Conservation (phyloP, 2,797 vertebrate species). For the Aphelocoma californica region DNA sequence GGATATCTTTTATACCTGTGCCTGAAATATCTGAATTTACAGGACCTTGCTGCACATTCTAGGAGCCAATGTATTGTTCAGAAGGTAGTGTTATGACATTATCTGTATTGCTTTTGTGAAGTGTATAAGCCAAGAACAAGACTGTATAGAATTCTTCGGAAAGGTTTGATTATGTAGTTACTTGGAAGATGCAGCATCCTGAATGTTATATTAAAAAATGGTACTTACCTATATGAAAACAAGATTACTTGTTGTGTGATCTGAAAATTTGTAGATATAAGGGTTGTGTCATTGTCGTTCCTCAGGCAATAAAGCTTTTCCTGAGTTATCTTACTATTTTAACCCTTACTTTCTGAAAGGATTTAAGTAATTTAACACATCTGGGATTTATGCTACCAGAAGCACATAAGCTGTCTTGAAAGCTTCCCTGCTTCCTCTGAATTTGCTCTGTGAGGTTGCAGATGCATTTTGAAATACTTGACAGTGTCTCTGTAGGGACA, state of each 20-base stretch:
- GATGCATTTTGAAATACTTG: background rate
- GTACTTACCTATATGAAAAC: background rate
- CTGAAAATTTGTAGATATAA: background rate
- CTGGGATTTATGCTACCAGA: background rate
- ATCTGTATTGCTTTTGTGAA: background rate
- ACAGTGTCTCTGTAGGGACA: background rate
- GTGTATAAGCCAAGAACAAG: background rate
- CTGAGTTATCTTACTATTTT: background rate
- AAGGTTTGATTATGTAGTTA: background rate
- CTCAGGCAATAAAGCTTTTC: background rate
- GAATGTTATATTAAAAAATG: background rate
- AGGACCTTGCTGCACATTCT: background rate
- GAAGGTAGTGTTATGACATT: background rate
- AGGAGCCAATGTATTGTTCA: background rate
- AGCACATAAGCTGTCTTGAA: background rate
- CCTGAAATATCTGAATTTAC: background rate
- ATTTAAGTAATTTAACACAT: background rate
- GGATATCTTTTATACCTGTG: background rate
- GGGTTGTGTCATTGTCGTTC: background rate
- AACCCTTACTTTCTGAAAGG: background rate
- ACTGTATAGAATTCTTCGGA: background rate
- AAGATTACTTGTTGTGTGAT: background rate
- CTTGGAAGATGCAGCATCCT: background rate
- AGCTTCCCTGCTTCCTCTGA: background rate
- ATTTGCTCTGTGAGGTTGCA: background rate